These are phyloP conservation scores for Coccyzus lansbergi DNA, from an alignment of 2,797 vertebrate species.

Conservation along the genomic window DNA sequence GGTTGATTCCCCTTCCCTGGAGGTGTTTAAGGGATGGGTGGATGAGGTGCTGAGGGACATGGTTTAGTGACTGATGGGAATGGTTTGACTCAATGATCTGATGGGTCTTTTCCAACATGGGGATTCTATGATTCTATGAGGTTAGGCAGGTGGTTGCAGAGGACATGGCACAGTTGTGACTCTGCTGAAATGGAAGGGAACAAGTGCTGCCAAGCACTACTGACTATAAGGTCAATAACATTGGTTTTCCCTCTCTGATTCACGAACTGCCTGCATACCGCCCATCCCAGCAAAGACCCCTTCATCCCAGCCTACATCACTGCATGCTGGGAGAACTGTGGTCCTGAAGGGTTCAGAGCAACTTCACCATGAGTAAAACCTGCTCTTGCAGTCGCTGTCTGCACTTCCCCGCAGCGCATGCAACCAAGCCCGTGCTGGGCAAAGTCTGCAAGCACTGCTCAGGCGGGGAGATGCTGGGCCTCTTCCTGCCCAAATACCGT, in stretches of 20 bases:
- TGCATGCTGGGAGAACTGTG: rapidly evolving
- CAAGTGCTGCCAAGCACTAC: not conserved
- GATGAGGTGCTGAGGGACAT: too few relatives aligned
- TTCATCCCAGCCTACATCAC: not conserved
- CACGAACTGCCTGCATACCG: not conserved
- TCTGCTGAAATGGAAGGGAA: not conserved
- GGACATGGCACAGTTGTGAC: not conserved
- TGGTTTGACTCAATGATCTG: too few relatives aligned
- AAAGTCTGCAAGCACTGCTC: not conserved
- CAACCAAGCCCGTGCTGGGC: not conserved
- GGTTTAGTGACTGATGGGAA: too few relatives aligned
- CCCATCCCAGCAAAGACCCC: not conserved
- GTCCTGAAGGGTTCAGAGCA: not conserved
- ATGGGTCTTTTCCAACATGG: too few relatives aligned
- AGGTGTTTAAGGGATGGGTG: too few relatives aligned
- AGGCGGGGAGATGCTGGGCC: not conserved
- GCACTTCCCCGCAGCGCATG: not conserved
- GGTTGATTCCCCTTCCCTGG: too few relatives aligned
- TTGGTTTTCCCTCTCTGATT: not conserved
- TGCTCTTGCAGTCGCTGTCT: not conserved
- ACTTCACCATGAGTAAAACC: not conserved
- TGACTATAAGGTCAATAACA: rapidly evolving
- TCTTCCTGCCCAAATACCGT: not conserved
- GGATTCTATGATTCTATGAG: too few relatives aligned
- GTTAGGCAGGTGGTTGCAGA: not conserved